phyloP scores from a whole-genome alignment of 2,113 vertebrate species.

The Eublepharis macularius region DNA sequence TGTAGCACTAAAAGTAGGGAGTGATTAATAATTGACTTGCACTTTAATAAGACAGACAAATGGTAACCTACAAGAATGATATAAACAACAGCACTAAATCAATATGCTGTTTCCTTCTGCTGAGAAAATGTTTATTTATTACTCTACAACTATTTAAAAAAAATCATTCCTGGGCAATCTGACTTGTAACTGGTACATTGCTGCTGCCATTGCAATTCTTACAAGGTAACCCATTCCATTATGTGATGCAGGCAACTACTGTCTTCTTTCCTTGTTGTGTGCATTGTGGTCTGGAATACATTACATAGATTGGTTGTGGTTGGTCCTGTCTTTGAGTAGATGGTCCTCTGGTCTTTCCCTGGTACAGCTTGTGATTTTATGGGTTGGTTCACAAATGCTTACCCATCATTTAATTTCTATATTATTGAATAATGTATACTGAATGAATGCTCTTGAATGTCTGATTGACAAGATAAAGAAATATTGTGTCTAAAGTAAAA shows the following conservation, averaged over 20 bases:
- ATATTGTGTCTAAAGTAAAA: neutral
- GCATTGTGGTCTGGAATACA: neutral
- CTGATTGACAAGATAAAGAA: neutral
- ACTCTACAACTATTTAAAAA: neutral
- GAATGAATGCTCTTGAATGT: no score
- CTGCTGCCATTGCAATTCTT: neutral
- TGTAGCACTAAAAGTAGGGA: neutral
- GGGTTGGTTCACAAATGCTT: neutral
- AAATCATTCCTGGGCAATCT: neutral
- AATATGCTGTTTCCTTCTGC: neutral
- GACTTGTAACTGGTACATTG: neutral
- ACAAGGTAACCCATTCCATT: neutral
- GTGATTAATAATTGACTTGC: constrained; percentile 27
- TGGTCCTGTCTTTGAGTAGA: neutral
- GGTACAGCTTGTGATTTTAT: neutral
- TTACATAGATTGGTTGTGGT: neutral
- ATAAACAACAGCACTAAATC: constrained; percentile 14
- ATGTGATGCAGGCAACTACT: neutral
- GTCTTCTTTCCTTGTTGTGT: neutral
- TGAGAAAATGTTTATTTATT: constrained; percentile 11
- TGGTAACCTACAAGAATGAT: neutral
- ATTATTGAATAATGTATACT: no score
- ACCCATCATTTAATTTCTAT: neutral
- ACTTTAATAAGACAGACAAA: neutral
- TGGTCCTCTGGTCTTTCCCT: neutral